phyloP scores from a whole-genome alignment of 64 coral and sea anemone species.

The Montipora foliosa region DNA sequence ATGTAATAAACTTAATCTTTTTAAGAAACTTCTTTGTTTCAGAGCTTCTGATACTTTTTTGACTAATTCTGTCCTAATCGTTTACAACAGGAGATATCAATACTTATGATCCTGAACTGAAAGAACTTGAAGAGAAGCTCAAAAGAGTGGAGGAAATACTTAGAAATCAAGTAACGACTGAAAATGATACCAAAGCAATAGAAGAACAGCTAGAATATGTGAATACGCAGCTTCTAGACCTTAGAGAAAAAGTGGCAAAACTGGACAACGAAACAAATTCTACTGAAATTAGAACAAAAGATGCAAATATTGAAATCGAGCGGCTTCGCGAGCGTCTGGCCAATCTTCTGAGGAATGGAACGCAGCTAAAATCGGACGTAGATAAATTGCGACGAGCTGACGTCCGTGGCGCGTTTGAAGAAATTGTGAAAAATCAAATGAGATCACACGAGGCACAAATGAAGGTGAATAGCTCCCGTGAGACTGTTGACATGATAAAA shows the following conservation, averaged over 20 bases:
- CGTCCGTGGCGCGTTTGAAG: slow-evolving; percentile 65
- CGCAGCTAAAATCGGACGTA: slow-evolving; percentile 61
- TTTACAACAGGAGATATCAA: slow-evolving; percentile 43
- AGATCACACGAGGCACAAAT: slow-evolving; percentile 60
- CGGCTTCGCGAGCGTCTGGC: slow-evolving; percentile 55
- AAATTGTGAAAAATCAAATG: slow-evolving; percentile 75
- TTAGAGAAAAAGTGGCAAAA: slow-evolving; percentile 7
- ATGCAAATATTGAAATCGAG: slow-evolving; percentile 72
- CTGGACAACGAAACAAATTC: slow-evolving; percentile 7
- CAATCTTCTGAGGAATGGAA: slow-evolving; percentile 54
- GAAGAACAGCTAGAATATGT: slow-evolving; percentile 58
- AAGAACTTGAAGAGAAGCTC: slow-evolving; percentile 74
- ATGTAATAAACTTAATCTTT: too few relatives aligned
- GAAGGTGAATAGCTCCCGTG: slow-evolving; percentile 63
- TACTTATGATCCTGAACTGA: slow-evolving; percentile 77
- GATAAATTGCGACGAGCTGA: slow-evolving; percentile 51
- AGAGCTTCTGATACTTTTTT: neutral
- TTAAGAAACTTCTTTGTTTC: too few relatives aligned
- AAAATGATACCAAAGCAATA: slow-evolving; percentile 69
- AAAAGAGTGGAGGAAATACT: slow-evolving; percentile 66
- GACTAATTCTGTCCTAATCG: neutral
- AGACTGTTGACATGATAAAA: slow-evolving; percentile 29
- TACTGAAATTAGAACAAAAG: slow-evolving; percentile 38
- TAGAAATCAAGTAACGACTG: slow-evolving; percentile 58
- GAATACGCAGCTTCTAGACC: slow-evolving; percentile 13